These are phyloP conservation scores for Antedon mediterranea DNA, from an alignment of 53 echinoderm and acorn worm genomes.

Conservation along the genomic window DNA sequence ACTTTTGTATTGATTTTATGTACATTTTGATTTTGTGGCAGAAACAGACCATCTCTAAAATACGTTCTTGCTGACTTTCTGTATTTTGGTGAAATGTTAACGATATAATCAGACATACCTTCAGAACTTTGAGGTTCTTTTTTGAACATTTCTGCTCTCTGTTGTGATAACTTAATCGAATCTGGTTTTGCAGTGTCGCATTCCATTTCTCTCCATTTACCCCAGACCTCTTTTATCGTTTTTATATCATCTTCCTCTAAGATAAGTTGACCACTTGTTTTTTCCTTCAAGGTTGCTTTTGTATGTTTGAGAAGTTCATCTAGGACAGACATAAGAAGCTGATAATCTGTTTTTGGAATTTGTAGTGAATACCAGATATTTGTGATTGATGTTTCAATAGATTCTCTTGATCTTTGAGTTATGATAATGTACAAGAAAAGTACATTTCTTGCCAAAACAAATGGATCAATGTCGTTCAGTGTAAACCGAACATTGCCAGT, in stretches of 20 bases:
- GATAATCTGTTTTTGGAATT: slow-evolving; percentile 11
- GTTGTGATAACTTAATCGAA: slow-evolving; percentile 19
- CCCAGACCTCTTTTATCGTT: slow-evolving; percentile 26
- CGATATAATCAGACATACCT: neutral
- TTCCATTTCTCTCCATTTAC: too few relatives aligned
- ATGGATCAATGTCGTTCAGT: slow-evolving; percentile 28
- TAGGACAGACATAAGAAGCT: slow-evolving; percentile 10
- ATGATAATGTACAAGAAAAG: too few relatives aligned
- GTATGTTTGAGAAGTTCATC: slow-evolving; percentile 5
- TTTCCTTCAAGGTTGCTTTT: neutral
- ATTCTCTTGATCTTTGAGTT: too few relatives aligned
- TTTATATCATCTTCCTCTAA: too few relatives aligned
- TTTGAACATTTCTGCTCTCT: slow-evolving; percentile 6
- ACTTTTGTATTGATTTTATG: neutral
- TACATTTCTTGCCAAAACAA: too few relatives aligned
- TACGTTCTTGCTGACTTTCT: slow-evolving; percentile 11
- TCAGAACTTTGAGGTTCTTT: neutral
- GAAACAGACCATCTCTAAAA: slow-evolving; percentile 20
- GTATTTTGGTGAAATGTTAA: slow-evolving; percentile 8
- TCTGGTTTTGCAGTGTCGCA: neutral
- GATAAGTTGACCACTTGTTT: slow-evolving; percentile 10
- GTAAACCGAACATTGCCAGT: too few relatives aligned
- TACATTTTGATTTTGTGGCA: too few relatives aligned
- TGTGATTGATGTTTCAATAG: slow-evolving; percentile 1
- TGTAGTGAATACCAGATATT: slow-evolving; percentile 35